These are phyloP conservation scores for Barbus barbus DNA, from an alignment of 2,113 vertebrate species.

Conservation along the genomic window DNA sequence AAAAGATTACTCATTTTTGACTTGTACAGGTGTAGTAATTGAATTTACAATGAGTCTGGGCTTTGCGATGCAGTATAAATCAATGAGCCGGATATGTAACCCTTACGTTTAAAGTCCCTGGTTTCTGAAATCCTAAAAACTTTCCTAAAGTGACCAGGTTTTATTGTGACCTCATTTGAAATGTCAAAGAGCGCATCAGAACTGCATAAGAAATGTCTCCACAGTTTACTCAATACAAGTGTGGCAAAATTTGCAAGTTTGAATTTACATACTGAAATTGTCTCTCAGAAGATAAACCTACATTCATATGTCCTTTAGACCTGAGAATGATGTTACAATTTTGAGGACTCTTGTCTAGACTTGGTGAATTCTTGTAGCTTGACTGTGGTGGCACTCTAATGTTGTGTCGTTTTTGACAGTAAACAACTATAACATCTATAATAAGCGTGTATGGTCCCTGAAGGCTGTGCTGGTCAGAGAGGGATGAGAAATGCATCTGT, in stretches of 20 bases:
- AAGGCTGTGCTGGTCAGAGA: constrained; percentile 28
- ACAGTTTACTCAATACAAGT: neutral
- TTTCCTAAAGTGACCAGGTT: neutral
- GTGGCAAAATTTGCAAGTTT: neutral
- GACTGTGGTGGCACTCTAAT: neutral
- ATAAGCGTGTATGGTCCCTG: constrained; percentile 36
- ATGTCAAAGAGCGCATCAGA: neutral
- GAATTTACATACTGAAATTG: neutral
- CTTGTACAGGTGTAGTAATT: constrained; percentile 16
- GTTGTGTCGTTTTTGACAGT: neutral
- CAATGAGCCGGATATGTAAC: constrained; percentile 25
- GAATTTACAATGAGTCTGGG: constrained; percentile 37
- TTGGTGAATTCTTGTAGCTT: neutral
- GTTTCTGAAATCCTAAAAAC: neutral
- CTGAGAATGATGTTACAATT: neutral
- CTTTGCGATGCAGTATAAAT: constrained; percentile 62
- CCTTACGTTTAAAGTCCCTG: neutral
- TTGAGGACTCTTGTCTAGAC: neutral
- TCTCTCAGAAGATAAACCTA: neutral
- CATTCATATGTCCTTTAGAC: neutral
- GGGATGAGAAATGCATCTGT: accelerated
- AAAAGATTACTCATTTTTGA: constrained; percentile 10
- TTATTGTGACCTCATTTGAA: neutral
- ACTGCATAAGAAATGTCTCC: neutral
- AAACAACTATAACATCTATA: constrained; percentile 26